Conservation (phyloP, 2,797 vertebrate species). For the Rousettus madagascariensis region DNA sequence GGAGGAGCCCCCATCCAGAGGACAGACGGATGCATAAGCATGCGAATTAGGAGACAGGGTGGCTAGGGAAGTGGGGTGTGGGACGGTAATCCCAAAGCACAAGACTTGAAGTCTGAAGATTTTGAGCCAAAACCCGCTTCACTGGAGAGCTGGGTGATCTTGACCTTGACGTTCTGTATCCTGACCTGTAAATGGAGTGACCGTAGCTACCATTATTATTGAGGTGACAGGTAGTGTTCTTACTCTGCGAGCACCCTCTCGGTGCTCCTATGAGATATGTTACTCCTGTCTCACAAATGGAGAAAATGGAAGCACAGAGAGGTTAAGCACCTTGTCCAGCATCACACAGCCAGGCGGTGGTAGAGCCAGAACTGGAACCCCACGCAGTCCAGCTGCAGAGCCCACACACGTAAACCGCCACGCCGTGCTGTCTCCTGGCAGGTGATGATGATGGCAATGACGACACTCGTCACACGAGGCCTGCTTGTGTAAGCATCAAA, state of each 20-base stretch:
- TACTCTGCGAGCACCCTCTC: not conserved
- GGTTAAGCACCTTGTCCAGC: not conserved
- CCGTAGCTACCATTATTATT: not conserved
- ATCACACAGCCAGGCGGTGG: not conserved
- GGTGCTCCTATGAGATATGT: not conserved
- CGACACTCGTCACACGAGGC: not conserved
- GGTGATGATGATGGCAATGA: not conserved
- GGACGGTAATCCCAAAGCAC: not conserved
- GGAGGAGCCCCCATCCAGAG: not conserved
- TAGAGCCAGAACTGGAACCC: not conserved
- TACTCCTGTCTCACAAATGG: not conserved
- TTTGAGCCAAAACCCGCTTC: not conserved
- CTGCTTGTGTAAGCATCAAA: not conserved
- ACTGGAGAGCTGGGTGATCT: not conserved
- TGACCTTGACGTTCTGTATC: constrained; percentile 17
- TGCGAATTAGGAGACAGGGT: not conserved
- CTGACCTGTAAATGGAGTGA: not conserved
- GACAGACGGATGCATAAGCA: not conserved
- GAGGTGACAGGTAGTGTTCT: not conserved
- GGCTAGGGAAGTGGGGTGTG: not conserved
- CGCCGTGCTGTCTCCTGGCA: not conserved
- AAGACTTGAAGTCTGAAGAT: not conserved
- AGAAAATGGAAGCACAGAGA: not conserved
- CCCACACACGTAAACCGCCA: not conserved
- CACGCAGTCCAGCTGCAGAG: not conserved